phyloP scores from a whole-genome alignment of 2,888 invertebrate genomes.

The Lepidocyrtinus sp. region DNA sequence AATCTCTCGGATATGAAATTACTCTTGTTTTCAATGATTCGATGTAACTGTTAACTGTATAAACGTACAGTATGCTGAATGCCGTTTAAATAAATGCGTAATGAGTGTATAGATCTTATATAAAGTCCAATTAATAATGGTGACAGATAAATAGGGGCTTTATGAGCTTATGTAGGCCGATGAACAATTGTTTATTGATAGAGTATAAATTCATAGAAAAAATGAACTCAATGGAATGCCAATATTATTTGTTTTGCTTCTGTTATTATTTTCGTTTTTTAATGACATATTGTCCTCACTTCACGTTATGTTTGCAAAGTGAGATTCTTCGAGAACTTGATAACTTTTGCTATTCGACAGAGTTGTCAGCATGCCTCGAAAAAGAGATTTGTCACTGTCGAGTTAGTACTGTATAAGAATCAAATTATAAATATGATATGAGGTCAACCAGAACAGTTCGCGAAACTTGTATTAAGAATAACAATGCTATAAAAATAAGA shows the following conservation, averaged over 20 bases:
- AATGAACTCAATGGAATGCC: too few species aligned
- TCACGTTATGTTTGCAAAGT: too few species aligned
- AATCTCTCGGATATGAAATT: constrained; percentile 19
- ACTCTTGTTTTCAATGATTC: constrained; percentile 38
- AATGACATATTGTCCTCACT: too few species aligned
- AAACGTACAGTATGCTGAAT: neutral
- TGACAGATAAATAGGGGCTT: too few species aligned
- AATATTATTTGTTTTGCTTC: too few species aligned
- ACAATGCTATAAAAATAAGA: neutral
- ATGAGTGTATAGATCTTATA: constrained; percentile 6
- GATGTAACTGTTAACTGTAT: too few species aligned
- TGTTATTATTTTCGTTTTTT: too few species aligned
- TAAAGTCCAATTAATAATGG: neutral
- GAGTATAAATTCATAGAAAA: too few species aligned
- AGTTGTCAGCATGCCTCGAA: neutral
- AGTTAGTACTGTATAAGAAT: neutral
- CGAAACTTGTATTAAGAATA: neutral
- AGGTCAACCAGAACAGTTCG: neutral
- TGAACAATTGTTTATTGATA: too few species aligned
- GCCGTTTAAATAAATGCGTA: neutral
- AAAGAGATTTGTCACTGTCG: neutral
- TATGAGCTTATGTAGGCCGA: too few species aligned
- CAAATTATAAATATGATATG: neutral
- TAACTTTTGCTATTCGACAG: too few species aligned
- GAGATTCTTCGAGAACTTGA: too few species aligned